Percentiles rank a stretch among this genome's conserved stretches.
Evolutionary conservation across 2,888 invertebrate genomes (phyloP).

Genomic region (Archaeoteleia sp.): DNA sequence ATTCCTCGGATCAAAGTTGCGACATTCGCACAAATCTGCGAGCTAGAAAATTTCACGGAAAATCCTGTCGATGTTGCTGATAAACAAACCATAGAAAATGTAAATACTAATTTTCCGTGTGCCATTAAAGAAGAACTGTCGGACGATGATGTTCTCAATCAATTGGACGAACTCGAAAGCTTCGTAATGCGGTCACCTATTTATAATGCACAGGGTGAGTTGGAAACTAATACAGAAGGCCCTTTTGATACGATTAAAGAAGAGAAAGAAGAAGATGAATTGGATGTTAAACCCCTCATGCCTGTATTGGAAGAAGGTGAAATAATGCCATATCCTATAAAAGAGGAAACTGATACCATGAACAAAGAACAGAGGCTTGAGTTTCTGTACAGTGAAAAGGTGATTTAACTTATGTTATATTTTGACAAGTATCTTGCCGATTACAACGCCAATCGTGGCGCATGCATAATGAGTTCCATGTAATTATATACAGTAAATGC

Average conservation of each 20-base stretch:
- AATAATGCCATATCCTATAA: conserved; percentile 27
- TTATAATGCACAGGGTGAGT: conserved; percentile 13
- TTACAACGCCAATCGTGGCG: too few species aligned
- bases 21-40: conserved; percentile 12
- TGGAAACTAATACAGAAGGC: conserved; percentile 30
- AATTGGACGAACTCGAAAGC: conserved; percentile 66
- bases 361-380: conserved; percentile 49
- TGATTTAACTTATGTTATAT: too few species aligned
- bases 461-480: too few species aligned
- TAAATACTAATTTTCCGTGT: neutral
- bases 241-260: neutral
- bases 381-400: conserved; percentile 50
- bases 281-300: too few species aligned
- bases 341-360: conserved; percentile 48
- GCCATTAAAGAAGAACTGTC: conserved; percentile 52
- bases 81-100: neutral
- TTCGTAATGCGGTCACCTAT: conserved; percentile 59
- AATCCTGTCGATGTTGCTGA: neutral
- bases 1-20: conserved; percentile 24
- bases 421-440: too few species aligned
- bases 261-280: neutral
- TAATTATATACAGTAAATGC: too few species aligned
- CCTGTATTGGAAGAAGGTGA: conserved; percentile 38
- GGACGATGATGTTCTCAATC: conserved; percentile 64
- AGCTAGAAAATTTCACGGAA: neutral